Conservation (phyloP, 1,140 invertebrate genomes). For the Eupristina koningsbergeri region DNA sequence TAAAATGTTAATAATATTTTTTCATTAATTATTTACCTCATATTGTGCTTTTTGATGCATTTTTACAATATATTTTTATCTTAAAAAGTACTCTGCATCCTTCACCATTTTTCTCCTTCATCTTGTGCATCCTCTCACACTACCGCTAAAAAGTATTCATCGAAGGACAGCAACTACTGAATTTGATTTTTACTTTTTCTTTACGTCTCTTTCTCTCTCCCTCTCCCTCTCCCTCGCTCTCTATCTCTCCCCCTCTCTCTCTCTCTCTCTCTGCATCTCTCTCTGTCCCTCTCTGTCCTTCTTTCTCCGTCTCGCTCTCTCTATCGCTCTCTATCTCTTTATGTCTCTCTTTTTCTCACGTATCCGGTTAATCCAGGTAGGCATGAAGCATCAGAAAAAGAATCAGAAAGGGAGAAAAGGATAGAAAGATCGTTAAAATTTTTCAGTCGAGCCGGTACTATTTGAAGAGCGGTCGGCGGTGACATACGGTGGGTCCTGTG, state of each 20-base stretch:
- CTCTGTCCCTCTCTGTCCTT: no score
- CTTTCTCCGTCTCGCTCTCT: no score
- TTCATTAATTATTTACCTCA: no score
- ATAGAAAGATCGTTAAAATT: conserved; percentile 65
- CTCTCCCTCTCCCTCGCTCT: conserved; percentile 12
- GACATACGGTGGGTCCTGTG: conserved; percentile 42
- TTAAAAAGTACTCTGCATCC: neutral
- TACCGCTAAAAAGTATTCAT: neutral
- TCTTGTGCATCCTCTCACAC: neutral
- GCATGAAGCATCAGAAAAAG: conserved; percentile 42
- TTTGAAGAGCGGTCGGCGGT: conserved; percentile 52
- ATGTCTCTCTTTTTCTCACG: conserved; percentile 3
- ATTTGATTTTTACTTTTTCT: neutral
- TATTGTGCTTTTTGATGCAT: no score
- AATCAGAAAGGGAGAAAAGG: conserved; percentile 48
- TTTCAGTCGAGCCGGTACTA: conserved; percentile 55
- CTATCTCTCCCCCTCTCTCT: conserved; percentile 13
- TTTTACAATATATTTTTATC: no score
- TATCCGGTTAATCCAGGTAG: conserved; percentile 41
- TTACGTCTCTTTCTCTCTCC: conserved; percentile 9
- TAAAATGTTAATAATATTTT: no score
- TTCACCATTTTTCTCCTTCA: neutral
- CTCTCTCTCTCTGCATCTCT: conserved; percentile 13
- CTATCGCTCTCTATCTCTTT: conserved; percentile 14
- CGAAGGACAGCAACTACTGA: neutral